A percentile compares a stretch with the other conserved stretches of the same genome.
phyloP scores from a whole-genome alignment of 1,140 invertebrate species.

The Apolygus lucorum region DNA sequence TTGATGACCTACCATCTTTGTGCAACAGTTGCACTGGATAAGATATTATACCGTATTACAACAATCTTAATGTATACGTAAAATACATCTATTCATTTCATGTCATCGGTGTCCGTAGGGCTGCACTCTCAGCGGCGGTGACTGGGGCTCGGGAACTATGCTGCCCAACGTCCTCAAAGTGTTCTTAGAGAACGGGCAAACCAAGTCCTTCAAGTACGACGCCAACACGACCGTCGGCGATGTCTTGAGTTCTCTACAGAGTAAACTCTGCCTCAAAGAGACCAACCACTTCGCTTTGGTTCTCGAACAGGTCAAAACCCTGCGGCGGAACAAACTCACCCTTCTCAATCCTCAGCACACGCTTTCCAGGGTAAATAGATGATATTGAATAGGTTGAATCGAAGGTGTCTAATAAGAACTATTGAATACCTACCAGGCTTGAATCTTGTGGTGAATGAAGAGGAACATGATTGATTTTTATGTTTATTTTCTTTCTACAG shows the following conservation, averaged over 20 bases:
- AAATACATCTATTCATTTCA: no score
- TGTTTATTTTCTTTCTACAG: constrained; percentile 48
- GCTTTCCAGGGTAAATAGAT: constrained; percentile 59
- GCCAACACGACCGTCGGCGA: constrained; percentile 78
- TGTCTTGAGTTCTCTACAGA: constrained; percentile 72
- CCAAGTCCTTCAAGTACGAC: constrained; percentile 94
- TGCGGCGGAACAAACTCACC: constrained; percentile 72
- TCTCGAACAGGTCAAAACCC: constrained; percentile 80
- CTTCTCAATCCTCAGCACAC: constrained; percentile 73
- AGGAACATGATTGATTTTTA: no score
- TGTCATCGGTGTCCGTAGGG: constrained; percentile 58
- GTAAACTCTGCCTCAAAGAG: constrained; percentile 72
- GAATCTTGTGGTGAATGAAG: no score
- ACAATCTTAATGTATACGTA: no score
- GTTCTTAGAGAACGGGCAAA: constrained; percentile 89
- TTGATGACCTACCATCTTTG: no score
- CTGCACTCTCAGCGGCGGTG: constrained; percentile 63
- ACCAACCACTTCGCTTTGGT: constrained; percentile 79
- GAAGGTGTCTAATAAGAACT: no score
- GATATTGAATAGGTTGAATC: no score
- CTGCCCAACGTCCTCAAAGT: constrained; percentile 90
- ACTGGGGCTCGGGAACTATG: constrained; percentile 67
- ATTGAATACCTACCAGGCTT: no score
- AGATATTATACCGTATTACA: no score
- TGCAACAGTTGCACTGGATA: no score